Conservation (phyloP, 2,888 invertebrate genomes). For the Scaptomyza reducta region DNA sequence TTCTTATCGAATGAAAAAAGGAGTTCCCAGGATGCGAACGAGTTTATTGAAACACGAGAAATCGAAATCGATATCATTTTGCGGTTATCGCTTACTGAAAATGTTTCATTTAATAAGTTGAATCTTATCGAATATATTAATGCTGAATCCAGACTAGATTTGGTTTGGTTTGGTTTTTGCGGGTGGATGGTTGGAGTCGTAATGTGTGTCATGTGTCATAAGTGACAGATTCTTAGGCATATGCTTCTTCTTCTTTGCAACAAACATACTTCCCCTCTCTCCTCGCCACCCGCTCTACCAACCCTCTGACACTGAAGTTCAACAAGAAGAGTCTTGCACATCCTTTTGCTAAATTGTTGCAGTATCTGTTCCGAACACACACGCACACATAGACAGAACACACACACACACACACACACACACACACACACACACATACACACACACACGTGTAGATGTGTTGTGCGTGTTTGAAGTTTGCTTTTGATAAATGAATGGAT, state of each 20-base stretch:
- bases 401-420: slow-evolving; percentile 22
- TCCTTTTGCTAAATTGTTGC: slow-evolving; percentile 65
- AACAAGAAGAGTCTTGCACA: slow-evolving; percentile 7
- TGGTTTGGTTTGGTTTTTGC: not conserved
- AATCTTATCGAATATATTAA: slow-evolving; percentile 72
- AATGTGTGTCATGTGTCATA: slow-evolving; percentile 80
- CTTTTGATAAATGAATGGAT: slow-evolving; percentile 78
- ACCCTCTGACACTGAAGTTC: not conserved
- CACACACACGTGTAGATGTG: slow-evolving; percentile 13
- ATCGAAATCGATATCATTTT: too few relatives aligned
- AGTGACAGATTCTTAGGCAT: slow-evolving; percentile 80
- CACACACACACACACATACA: slow-evolving; percentile 9
- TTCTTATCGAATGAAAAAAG: too few relatives aligned
- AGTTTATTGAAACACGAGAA: too few relatives aligned
- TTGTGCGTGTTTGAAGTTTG: slow-evolving; percentile 74
- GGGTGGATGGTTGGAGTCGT: slow-evolving; percentile 41
- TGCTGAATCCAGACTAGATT: not conserved
- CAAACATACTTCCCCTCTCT: too few relatives aligned
- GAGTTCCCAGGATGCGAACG: too few relatives aligned
- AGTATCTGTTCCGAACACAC: slow-evolving; percentile 51
- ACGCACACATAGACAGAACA: too few relatives aligned
- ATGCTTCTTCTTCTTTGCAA: slow-evolving; percentile 54
- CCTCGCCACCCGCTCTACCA: too few relatives aligned
- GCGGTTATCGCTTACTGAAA: too few relatives aligned
- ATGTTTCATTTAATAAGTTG: not conserved